Evolutionary conservation across 2,113 vertebrate genomes (phyloP), one percentile per base, ranked within the genome.

Genomic region (Strigops habroptila): DNA sequence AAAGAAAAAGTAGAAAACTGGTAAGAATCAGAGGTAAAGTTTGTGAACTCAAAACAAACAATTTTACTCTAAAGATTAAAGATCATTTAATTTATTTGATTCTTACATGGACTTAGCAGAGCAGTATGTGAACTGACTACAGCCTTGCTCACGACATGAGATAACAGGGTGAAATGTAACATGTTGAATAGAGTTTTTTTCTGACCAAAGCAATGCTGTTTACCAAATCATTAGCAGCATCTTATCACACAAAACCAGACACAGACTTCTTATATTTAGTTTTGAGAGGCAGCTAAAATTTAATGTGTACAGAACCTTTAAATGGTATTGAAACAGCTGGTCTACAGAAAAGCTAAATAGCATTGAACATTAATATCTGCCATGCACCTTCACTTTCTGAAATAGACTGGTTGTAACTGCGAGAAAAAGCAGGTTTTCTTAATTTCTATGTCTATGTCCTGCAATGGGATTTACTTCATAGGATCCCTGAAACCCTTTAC

Each of bases 211-310:
- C 64, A 90, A 27, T 55, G 19, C 35, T 84, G 28, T 95, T 96
- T 95, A 92, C 43, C 18, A 86, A 96, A 95, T 95, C 64, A 59
- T 10, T 87, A 57, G 23, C n/a, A 64, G 59, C 37, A 86, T 94
- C 94, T 97, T 97, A 97, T 97, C 96, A 75, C 44, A 48, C 37
- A 65, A 79, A 94, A 97, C 51, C 95, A 97, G 94, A 74, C 63
- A 81, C 39, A 46, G 64, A 67, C 68, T 96, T 90, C 64, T 87
- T 76, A 79, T 39, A 82, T 76, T 89, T 71, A 63, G 39, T 91
- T 97, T 95, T 94, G 89, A 96, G 94, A 91, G 60, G 37, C 33
- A 84, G 46, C 77, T 93, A 83, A 91, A 94, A 95, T 89, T 87
- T 65, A 92, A 1, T 55, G 35, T 79, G 71, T 86, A 81, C 51